Conservation (phyloP, 2,888 invertebrate species). For the Eupeodes luniger region DNA sequence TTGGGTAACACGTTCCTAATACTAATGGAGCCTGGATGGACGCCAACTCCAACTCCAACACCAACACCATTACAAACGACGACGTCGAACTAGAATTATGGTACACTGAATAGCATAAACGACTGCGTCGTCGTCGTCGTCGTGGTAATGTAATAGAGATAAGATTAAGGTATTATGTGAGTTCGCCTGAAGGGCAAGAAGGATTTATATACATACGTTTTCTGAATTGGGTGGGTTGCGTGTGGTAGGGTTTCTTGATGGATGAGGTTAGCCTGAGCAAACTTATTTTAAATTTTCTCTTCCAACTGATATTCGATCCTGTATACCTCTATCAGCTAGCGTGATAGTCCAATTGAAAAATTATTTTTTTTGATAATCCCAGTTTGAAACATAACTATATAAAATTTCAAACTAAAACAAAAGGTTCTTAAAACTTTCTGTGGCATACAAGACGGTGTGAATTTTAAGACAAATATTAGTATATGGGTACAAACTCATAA, state of each 20-base stretch:
- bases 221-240: neutral
- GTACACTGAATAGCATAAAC: neutral
- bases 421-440: no score
- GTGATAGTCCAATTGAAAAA: no score
- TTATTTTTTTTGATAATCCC: no score
- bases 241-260: neutral
- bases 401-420: no score
- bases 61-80: neutral
- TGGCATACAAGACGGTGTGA: no score
- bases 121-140: neutral
- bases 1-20: slow-evolving; percentile 61
- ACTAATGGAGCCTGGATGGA: slow-evolving; percentile 34
- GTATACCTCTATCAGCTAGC: no score
- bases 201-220: slow-evolving; percentile 36
- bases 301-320: neutral
- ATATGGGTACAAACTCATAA: no score
- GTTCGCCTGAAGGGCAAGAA: slow-evolving; percentile 49
- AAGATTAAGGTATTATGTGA: slow-evolving; percentile 59
- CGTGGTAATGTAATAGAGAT: slow-evolving; percentile 57
- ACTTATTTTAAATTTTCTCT: slow-evolving; percentile 6
- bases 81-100: slow-evolving; percentile 40
- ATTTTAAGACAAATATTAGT: no score
- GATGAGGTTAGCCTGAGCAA: neutral
- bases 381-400: no score
- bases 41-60: neutral